Base-by-base conservation (phyloP, 2,797 vertebrate species). In the Ispidina picta region DNA sequence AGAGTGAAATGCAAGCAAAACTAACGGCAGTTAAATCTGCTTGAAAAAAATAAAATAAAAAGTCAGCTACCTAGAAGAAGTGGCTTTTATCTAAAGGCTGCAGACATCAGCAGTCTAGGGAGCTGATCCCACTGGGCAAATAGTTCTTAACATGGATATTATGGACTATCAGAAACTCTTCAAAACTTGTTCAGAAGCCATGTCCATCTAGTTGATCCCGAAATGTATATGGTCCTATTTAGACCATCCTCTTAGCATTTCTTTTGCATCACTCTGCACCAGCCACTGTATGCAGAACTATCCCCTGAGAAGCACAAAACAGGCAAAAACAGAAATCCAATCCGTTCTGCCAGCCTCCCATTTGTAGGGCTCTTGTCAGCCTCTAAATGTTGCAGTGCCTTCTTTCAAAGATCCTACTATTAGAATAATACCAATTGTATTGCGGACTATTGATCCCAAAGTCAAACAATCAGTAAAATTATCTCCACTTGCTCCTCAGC, bases 21-120 rank as follows among this genome's bases (percentile, higher is more conserved):
- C 44, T 49, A 86, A 64, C 49, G 37, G 54, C 49, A 51, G 58
- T n/a, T 68, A 71, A 74, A 86, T 44, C 44, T 88, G 33, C 48
- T 33, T 49, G 62, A 1, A 43, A 33, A 72, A 46, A 29, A 21
- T 41, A 21, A 23, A 22, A 23, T 28, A 43, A 8, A 55, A 35
- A 41, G 14, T 15, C 49, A 37, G n/a, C 83, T 86, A 69, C 71
- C 52, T 84, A 63, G 55, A 66, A 91, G 83, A 71, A 90, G 22
- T 29, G 35, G 35, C 52, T 83, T 90, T 89, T 84, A 83, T 55
- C 48, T 83, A 66, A 82, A 88, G 28, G 33, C 83, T 92, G 83
- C 77, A 83, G 39, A 86, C 70, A 70, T 55, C 64, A 70, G 77
- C 77, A 73, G 37, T 35, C 41, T 37, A 28, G 74, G 23, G 73